These are phyloP conservation scores for Calliphora vomitoria DNA, from an alignment of 2,888 invertebrate genomes.

Conservation along the genomic window DNA sequence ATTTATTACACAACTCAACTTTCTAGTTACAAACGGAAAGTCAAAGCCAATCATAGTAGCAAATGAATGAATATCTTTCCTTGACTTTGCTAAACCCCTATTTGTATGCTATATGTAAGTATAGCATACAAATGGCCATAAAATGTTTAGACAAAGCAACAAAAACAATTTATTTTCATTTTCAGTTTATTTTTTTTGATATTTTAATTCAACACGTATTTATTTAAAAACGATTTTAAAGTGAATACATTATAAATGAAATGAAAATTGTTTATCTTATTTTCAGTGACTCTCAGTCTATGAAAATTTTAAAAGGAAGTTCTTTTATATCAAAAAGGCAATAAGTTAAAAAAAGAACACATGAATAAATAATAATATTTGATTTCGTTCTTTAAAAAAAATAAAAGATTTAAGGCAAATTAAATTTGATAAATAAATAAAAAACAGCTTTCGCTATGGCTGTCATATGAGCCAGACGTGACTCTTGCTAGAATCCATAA, in stretches of 20 bases:
- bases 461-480: constrained; percentile 43
- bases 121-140: not conserved
- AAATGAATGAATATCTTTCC: constrained; percentile 10
- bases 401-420: constrained; percentile 53
- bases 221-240: constrained; percentile 58
- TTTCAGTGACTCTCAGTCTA: not conserved
- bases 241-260: constrained; percentile 59
- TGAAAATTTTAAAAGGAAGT: constrained; percentile 12
- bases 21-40: constrained; percentile 32
- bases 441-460: constrained; percentile 20
- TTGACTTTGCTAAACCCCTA: not conserved
- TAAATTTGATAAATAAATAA: constrained; percentile 39
- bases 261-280: constrained; percentile 56
- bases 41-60: constrained; percentile 32
- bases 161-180: constrained; percentile 30
- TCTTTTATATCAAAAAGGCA: constrained; percentile 11
- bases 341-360: not conserved
- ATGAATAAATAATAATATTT: constrained; percentile 68
- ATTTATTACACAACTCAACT: constrained; percentile 61
- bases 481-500: constrained; percentile 4
- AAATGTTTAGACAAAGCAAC: constrained; percentile 22
- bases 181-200: constrained; percentile 1
- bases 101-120: too few relatives aligned
- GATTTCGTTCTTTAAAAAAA: constrained; percentile 28
- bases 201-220: constrained; percentile 59